A percentile compares a stretch with the other conserved stretches of the same genome.
Evolutionary conservation across 2,797 vertebrate genomes (phyloP).

Genomic region (Lophius americanus): DNA sequence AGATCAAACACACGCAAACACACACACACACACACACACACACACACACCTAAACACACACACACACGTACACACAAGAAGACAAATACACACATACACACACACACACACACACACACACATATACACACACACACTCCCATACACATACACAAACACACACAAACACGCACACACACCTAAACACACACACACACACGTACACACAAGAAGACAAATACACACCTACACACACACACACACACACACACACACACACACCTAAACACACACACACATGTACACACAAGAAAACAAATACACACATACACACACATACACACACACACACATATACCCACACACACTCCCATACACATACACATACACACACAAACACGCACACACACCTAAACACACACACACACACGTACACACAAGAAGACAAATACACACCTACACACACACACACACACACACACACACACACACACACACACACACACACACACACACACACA

Average conservation of each 20-base stretch:
- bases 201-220: conserved; percentile 23
- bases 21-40: conserved; percentile 16
- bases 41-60: conserved; percentile 28
- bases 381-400: too few relatives aligned
- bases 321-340: conserved; percentile 15
- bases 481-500: conserved; percentile 34
- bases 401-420: conserved; percentile 15
- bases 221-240: conserved; percentile 24
- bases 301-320: conserved; percentile 20
- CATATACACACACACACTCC: conserved; percentile 26
- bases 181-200: conserved; percentile 24
- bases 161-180: too few relatives aligned
- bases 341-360: conserved; percentile 26
- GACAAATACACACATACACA: too few relatives aligned
- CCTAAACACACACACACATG: conserved; percentile 19
- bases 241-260: too few relatives aligned
- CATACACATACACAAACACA: too few relatives aligned
- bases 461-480: conserved; percentile 6
- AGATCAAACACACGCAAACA: conserved; percentile 21
- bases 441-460: conserved; percentile 37
- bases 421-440: conserved; percentile 32
- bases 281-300: too few relatives aligned
- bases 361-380: too few relatives aligned
- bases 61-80: too few relatives aligned
- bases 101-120: conserved; percentile 7